Evolutionary conservation across 2,113 vertebrate genomes (phyloP).

Genomic region (Gallinago undulata): DNA sequence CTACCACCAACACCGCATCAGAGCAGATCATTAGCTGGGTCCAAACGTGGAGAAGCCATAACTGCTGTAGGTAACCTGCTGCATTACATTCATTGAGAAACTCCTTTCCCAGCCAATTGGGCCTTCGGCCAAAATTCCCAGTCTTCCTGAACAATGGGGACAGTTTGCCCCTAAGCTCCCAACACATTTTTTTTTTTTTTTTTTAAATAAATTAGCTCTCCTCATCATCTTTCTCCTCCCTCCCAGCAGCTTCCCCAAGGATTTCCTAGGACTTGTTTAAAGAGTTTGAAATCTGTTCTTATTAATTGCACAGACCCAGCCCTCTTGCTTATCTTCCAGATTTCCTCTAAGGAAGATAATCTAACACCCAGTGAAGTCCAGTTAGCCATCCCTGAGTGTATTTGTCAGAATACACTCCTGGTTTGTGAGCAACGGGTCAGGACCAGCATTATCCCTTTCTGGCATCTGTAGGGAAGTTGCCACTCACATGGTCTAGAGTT

Average conservation of each 20-base stretch:
- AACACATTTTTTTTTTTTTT: background rate
- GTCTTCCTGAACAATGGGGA: background rate
- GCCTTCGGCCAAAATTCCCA: background rate
- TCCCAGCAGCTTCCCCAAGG: background rate
- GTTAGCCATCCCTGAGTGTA: background rate
- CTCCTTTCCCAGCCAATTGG: background rate
- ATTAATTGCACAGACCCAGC: background rate
- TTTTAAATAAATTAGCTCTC: background rate
- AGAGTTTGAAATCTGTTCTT: background rate
- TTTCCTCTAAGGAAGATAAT: background rate
- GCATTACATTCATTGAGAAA: background rate
- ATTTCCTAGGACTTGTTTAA: background rate
- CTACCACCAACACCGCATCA: fast-evolving
- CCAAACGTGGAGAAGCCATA: background rate
- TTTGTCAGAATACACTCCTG: background rate
- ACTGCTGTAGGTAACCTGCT: background rate
- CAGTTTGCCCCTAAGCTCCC: background rate
- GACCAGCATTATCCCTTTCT: background rate
- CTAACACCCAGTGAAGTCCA: background rate
- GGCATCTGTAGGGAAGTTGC: background rate
- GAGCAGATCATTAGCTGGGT: fast-evolving
- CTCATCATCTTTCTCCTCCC: background rate
- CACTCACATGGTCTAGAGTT: fast-evolving
- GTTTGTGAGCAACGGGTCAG: background rate
- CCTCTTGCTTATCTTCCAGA: background rate